Percentiles rank a stretch among this genome's conserved stretches.
Evolutionary conservation across 2,888 invertebrate genomes (phyloP).

Genomic region (Junonia oenone): DNA sequence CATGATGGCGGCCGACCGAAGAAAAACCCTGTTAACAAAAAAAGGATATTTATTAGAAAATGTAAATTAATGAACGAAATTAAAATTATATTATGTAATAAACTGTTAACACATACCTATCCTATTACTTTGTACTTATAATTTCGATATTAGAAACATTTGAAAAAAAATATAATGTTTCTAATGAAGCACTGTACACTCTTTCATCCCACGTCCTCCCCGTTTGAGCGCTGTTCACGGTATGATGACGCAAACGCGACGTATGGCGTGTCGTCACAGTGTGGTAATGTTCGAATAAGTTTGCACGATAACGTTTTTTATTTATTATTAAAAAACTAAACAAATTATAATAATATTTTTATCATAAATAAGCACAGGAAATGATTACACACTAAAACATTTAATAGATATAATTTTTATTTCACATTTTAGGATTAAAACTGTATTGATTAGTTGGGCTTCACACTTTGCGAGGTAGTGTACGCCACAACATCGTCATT

Average conservation of each 20-base stretch:
- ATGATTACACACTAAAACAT: conserved; percentile 13
- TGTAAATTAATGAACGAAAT: neutral
- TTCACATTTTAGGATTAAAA: neutral
- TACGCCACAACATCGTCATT: conserved; percentile 14
- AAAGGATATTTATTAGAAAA: conserved; percentile 1
- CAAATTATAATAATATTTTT: neutral
- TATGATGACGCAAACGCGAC: conserved; percentile 73
- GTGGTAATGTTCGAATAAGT: conserved; percentile 35
- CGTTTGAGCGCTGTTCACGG: conserved; percentile 61
- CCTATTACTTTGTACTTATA: conserved; percentile 73
- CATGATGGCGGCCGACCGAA: conserved; percentile 77
- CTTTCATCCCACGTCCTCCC: conserved; percentile 64
- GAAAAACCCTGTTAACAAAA: conserved; percentile 52
- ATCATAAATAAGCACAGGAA: neutral
- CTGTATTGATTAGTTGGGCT: conserved; percentile 26
- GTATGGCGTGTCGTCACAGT: conserved; percentile 62
- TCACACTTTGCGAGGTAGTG: conserved; percentile 22
- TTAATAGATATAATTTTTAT: neutral
- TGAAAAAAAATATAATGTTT: conserved; percentile 57
- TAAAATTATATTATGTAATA: neutral
- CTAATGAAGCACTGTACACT: conserved; percentile 49
- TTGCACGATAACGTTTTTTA: conserved; percentile 44
- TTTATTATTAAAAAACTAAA: conserved; percentile 7
- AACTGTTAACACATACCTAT: conserved; percentile 52
- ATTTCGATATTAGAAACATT: conserved; percentile 73